Evolutionary conservation across 92 coral and sea anemone genomes (phyloP).

Genomic region (Parazoanthus swiftii): DNA sequence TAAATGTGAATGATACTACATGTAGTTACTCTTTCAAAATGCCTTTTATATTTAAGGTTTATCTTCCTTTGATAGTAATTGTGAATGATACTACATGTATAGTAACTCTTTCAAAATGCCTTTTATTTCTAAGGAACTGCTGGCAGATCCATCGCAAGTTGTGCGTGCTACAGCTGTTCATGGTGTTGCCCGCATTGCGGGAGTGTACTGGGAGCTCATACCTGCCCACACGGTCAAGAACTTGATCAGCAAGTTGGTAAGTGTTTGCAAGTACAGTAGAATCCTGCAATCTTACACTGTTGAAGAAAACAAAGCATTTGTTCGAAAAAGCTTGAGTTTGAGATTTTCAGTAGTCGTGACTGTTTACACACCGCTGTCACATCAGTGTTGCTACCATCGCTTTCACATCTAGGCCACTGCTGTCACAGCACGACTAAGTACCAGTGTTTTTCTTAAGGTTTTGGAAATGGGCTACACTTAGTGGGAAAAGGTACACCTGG

Average conservation of each 20-base stretch:
- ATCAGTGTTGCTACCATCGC: no score
- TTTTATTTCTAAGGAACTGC: slow-evolving; percentile 54
- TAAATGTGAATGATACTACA: background rate
- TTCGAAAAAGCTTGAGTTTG: no score
- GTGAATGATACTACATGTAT: background rate
- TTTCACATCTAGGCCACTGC: no score
- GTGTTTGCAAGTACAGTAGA: slow-evolving; percentile 17
- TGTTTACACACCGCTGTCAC: no score
- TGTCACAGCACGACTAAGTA: no score
- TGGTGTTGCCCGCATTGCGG: slow-evolving; percentile 90
- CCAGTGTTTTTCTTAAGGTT: no score
- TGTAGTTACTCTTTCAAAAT: background rate
- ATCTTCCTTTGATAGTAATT: background rate
- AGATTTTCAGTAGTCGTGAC: no score
- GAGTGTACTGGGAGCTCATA: slow-evolving; percentile 93
- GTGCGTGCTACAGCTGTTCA: slow-evolving; percentile 95
- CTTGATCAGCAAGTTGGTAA: slow-evolving; percentile 79
- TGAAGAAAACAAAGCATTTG: no score
- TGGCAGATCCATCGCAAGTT: slow-evolving; percentile 84
- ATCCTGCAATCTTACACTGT: no score
- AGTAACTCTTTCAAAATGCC: background rate
- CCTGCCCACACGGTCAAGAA: slow-evolving; percentile 84
- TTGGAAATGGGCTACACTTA: no score
- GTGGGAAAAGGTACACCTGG: no score
- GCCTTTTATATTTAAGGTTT: slow-evolving; percentile 41